Evolutionary conservation across 2,888 invertebrate genomes (phyloP), one percentile per base, ranked within the genome.

Genomic region (Meloe dianella): DNA sequence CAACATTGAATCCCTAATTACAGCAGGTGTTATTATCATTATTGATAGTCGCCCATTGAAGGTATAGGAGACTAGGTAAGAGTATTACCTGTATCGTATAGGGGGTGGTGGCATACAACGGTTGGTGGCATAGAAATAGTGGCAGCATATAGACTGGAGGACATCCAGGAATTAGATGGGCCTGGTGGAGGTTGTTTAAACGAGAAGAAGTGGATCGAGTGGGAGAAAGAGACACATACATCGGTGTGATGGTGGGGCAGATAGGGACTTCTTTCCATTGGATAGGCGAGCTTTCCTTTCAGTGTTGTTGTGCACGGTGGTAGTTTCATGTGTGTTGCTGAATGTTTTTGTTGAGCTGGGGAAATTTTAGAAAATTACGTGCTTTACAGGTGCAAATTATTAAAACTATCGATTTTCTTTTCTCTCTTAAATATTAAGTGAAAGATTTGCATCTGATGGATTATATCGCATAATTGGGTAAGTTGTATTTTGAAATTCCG

Each of bases 221-320:
- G 66, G 67, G 71, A 70, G 67, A 69, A 64, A 63, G 63, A 64
- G 69, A 71, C 61, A 61, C 60, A 61, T 61, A 57, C 47, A 60
- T 41, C 24, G 35, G 56, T 60, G 70, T 41, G 60, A 64, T 61
- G 65, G 65, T 64, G 70, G 68, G 71, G 70, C 66, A 70, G 71
- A 71, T 68, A 67, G 70, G 70, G 68, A 65, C 71, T 68, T 65
- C 68, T 71, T 70, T 71, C 73, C 61, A 73, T 73, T 73, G 73
- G 73, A 67, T 71, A 68, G 64, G 68, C 41, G 68, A 69, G 73
- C 66, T 70, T 72, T 71, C 68, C 63, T 68, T 69, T 73, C 68
- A 73, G 73, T 73, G 61, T 41, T 69, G 68, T 60, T 71, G 72
- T 72, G 20, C 68, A 60, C 65, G 56, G 62, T 64, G 57, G 64